These are phyloP conservation scores for Calephelis perditalis DNA, from an alignment of 2,888 invertebrate genomes.

Conservation along the genomic window DNA sequence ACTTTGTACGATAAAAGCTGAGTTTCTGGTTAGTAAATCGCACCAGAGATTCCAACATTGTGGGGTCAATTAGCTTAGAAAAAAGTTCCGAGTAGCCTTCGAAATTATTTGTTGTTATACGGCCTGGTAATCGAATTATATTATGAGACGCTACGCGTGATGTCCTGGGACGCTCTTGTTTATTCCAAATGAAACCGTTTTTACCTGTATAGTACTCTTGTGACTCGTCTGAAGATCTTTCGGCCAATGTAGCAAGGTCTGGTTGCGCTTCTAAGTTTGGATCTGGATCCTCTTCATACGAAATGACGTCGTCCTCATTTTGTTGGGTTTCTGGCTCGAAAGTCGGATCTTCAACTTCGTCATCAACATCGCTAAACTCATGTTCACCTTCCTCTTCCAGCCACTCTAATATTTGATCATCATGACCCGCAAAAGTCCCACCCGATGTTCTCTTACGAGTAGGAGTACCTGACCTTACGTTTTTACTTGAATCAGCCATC, in stretches of 20 bases:
- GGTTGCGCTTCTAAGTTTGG: background rate
- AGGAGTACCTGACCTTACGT: background rate
- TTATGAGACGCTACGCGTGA: no score
- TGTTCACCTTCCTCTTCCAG: constrained; percentile 10
- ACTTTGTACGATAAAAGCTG: constrained; percentile 12
- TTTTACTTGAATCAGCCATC: constrained; percentile 1
- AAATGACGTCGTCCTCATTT: constrained; percentile 7
- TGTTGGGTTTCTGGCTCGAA: constrained; percentile 10
- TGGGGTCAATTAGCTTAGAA: constrained; percentile 15
- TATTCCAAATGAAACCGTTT: constrained; percentile 9
- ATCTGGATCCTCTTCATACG: constrained; percentile 4
- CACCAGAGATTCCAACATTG: background rate
- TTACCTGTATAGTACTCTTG: background rate
- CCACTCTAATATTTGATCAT: constrained; percentile 9
- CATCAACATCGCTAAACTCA: constrained; percentile 13
- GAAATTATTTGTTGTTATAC: constrained; percentile 15
- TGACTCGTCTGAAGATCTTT: no score
- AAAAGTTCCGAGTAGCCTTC: constrained; percentile 15
- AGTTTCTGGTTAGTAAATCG: constrained; percentile 5
- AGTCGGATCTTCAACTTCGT: constrained; percentile 10
- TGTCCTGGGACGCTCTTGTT: no score
- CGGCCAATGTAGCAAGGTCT: no score
- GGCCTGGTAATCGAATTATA: constrained; percentile 16
- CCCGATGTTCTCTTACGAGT: no score
- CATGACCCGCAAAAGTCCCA: background rate